phyloP scores from a whole-genome alignment of 1,140 invertebrate species.

The Pogonomyrmex barbatus region DNA sequence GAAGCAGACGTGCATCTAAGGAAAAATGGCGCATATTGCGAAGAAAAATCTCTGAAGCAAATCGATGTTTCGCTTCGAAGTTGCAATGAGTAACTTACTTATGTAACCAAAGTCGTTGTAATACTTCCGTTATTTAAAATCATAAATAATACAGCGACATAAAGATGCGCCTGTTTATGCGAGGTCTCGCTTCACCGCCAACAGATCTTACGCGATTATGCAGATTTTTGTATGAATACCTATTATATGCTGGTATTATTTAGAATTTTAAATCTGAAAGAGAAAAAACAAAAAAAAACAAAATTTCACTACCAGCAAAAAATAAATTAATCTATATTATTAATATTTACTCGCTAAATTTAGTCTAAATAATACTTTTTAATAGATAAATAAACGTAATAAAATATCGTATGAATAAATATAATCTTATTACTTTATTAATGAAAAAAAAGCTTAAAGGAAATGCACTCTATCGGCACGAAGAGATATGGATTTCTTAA shows the following conservation, averaged over 20 bases:
- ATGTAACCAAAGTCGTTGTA: neutral
- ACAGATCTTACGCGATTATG: conserved; percentile 6
- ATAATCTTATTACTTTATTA: neutral
- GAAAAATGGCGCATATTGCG: neutral
- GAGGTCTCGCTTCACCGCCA: neutral
- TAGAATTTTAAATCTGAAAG: neutral
- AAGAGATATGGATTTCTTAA: neutral
- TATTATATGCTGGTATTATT: conserved; percentile 17
- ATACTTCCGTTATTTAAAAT: conserved; percentile 32
- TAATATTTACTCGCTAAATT: neutral
- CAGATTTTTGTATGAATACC: conserved; percentile 4
- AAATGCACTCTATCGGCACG: neutral
- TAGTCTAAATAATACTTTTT: conserved; percentile 23
- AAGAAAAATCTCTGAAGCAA: conserved; percentile 21
- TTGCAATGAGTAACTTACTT: neutral
- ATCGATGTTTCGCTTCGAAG: neutral
- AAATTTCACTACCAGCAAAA: neutral
- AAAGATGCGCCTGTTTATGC: conserved; percentile 10
- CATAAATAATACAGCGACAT: neutral
- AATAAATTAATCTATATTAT: neutral
- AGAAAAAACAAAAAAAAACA: neutral
- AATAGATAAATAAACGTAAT: neutral
- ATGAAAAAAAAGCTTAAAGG: neutral
- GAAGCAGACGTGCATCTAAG: neutral
- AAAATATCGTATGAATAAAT: neutral